These are phyloP conservation scores for Phenganax subtilis DNA, from an alignment of 92 coral and sea anemone genomes.

Conservation along the genomic window DNA sequence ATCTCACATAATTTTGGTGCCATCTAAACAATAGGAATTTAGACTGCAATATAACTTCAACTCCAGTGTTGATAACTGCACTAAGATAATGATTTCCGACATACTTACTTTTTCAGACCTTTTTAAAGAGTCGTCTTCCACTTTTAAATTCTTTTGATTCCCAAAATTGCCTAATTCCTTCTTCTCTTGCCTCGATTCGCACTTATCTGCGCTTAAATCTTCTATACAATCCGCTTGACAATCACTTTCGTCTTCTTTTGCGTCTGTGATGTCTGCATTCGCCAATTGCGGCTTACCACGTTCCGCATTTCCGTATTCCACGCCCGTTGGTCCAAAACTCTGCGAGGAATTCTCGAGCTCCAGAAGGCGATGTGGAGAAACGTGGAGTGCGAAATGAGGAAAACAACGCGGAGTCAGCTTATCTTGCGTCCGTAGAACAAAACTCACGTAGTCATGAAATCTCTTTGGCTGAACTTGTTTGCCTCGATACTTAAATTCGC, in stretches of 20 bases:
- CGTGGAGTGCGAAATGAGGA: constrained; percentile 29
- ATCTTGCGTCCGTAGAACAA: not conserved
- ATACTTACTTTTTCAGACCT: constrained; percentile 11
- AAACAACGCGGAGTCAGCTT: constrained; percentile 25
- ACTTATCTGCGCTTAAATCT: not conserved
- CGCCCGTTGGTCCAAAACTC: constrained; percentile 36
- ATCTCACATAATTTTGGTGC: not conserved
- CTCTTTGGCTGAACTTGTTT: not conserved
- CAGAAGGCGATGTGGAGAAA: constrained; percentile 33
- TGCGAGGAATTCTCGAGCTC: constrained; percentile 12
- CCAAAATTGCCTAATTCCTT: not conserved
- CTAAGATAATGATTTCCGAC: not conserved
- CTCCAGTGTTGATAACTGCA: not conserved
- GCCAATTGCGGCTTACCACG: not conserved
- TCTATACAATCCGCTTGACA: not conserved
- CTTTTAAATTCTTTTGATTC: not conserved
- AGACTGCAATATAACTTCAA: not conserved
- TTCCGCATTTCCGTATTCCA: constrained; percentile 5
- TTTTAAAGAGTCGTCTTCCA: not conserved
- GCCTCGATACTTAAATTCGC: not conserved
- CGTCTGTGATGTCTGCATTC: not conserved
- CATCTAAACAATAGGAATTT: not conserved
- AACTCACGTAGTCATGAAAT: constrained; percentile 13
- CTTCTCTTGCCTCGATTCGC: constrained; percentile 1
- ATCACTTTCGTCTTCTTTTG: not conserved